Evolutionary conservation across 2,113 vertebrate species (phyloP).

Genomic region (Willisornis vidua): DNA sequence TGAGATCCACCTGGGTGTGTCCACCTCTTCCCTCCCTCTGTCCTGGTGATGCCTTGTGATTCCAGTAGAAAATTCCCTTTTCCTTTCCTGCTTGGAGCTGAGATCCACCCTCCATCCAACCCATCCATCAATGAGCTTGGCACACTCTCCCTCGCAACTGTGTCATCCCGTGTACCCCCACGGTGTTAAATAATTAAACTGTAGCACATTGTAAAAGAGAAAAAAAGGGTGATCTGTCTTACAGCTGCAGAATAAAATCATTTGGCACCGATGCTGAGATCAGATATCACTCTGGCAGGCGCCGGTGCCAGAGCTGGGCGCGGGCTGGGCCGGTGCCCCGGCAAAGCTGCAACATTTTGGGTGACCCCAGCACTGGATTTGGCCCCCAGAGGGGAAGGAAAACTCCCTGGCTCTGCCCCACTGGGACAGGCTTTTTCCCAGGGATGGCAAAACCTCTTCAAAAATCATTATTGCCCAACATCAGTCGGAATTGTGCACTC

Average conservation of each 20-base stretch:
- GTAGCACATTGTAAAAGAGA: conserved; percentile 6
- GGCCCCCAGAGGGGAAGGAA: rapidly evolving
- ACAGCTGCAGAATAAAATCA: conserved; percentile 38
- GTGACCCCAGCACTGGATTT: neutral
- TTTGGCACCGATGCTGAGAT: neutral
- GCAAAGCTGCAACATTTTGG: rapidly evolving
- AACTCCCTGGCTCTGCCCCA: neutral
- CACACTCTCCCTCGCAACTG: neutral
- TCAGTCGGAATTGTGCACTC: neutral
- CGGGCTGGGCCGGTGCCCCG: neutral
- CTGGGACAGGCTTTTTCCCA: neutral
- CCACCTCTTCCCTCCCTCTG: neutral
- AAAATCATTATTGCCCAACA: neutral
- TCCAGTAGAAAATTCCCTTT: neutral
- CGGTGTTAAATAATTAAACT: conserved; percentile 53
- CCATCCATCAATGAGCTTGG: conserved; percentile 4
- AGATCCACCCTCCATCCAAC: neutral
- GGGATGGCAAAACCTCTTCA: neutral
- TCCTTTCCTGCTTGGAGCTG: neutral
- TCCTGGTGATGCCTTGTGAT: neutral
- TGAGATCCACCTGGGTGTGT: neutral
- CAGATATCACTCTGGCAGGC: neutral
- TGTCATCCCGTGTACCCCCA: neutral
- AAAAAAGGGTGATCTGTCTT: neutral
- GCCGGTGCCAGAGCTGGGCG: neutral